A percentile compares a stretch with the other conserved stretches of the same genome.
These are phyloP conservation scores for Tupaia tana DNA, from an alignment of 2,113 vertebrate species.

Conservation along the genomic window DNA sequence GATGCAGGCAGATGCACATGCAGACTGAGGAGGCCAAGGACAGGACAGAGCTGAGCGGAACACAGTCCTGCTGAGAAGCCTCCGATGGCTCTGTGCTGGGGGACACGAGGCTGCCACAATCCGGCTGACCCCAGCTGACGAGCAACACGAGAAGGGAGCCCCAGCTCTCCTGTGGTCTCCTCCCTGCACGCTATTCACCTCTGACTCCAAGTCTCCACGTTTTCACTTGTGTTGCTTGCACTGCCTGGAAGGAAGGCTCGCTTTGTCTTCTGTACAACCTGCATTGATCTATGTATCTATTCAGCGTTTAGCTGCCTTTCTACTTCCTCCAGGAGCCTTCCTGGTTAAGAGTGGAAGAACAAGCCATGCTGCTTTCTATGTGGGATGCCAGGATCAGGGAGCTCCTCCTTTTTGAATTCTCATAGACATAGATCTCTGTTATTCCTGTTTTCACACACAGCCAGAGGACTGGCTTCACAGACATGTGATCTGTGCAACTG, in stretches of 20 bases:
- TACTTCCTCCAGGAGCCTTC: not conserved
- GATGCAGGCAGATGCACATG: too few species aligned
- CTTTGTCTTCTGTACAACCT: not conserved
- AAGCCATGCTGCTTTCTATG: not conserved
- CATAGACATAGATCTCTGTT: not conserved
- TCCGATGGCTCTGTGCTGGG: rapidly evolving
- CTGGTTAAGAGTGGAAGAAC: not conserved
- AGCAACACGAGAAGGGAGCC: not conserved
- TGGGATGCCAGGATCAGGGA: not conserved
- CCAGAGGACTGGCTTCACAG: not conserved
- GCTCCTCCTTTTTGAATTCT: not conserved
- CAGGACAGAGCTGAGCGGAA: rapidly evolving
- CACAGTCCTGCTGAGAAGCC: too few species aligned
- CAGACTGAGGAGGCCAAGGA: not conserved
- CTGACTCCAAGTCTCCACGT: not conserved
- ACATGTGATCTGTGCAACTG: too few species aligned
- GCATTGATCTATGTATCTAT: not conserved
- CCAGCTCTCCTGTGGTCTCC: not conserved
- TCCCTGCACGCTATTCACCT: not conserved
- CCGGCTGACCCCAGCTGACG: not conserved
- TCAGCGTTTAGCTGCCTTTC: not conserved
- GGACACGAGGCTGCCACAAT: too few species aligned
- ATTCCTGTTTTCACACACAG: not conserved
- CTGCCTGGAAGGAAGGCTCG: not conserved
- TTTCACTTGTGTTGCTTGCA: not conserved